Base-by-base conservation (phyloP, 2,797 vertebrate genomes). In the Lepus townsendii region DNA sequence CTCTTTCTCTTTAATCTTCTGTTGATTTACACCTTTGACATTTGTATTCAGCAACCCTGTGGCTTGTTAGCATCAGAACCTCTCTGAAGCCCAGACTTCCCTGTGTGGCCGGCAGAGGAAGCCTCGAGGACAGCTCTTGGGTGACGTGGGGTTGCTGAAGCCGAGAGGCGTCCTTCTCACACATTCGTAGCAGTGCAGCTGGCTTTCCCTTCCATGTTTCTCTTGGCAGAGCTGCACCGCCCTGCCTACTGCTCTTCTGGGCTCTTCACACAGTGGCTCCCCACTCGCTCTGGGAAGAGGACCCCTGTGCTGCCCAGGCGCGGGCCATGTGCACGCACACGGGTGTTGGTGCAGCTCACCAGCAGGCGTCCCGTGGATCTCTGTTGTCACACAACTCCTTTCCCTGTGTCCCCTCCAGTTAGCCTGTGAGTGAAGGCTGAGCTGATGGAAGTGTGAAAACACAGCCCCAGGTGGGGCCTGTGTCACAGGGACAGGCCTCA, bases 21-120 rank as follows among this genome's bases (percentile, higher is more conserved):
- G 66, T 97, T 96, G 80, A 89, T 88, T 93, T 92, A 88, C 89
- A 88, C 92, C 94, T 97, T 96, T 96, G 96, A 83, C 97, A 96
- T 96, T 97, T 90, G 96, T 97, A 92, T 92, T 96, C 54, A 62
- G 96, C 95, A 72, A 0, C 90, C 95, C 79, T 93, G 91, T 92
- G 97, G 80, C 96, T 96, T 73, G 47, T 26, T 93, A 96, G 95
- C 1, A 0, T 79, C 96, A 76, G 92, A 96, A 75, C 79, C 77
- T 60, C 75, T 92, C 97, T 92, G 94, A 96, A 91, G 96, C 94
- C 92, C 94, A 90, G 72, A 88, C 96, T 96, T 97, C 11, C 1
- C 83, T 38, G 7, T 94, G 94, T 65, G 71, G 84, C 80, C 14
- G 76, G 76, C 92, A 95, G 86, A 90, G 89, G 88, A 68, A 83